Evolutionary conservation across 2,888 invertebrate genomes (phyloP).

Genomic region (Heliconius aoede): DNA sequence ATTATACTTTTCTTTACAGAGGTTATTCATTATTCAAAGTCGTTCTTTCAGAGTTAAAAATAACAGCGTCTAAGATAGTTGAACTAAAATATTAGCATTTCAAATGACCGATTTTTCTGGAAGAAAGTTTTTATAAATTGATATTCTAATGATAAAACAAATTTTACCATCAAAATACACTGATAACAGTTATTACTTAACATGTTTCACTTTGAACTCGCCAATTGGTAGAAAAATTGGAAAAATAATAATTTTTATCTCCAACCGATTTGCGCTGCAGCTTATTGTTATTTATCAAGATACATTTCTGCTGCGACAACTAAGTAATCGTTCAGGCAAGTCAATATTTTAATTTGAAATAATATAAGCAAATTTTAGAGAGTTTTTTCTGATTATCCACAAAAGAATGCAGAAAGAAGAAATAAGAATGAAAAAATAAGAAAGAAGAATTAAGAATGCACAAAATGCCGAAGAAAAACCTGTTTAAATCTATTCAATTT

Average conservation of each 20-base stretch:
- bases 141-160: neutral
- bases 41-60: slow-evolving; percentile 9
- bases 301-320: too few species aligned
- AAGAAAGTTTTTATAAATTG: neutral
- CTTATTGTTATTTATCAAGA: too few species aligned
- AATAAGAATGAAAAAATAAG: too few species aligned
- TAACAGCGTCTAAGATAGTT: slow-evolving; percentile 14
- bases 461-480: neutral
- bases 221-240: neutral
- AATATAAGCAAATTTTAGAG: neutral
- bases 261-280: too few species aligned
- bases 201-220: neutral
- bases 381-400: neutral
- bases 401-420: too few species aligned
- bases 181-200: neutral
- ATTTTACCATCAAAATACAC: neutral
- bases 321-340: too few species aligned
- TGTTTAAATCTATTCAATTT: neutral
- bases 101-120: slow-evolving; percentile 19
- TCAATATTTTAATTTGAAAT: neutral
- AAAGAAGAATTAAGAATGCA: neutral
- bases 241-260: too few species aligned
- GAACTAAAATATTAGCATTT: slow-evolving; percentile 29
- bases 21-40: slow-evolving; percentile 12
- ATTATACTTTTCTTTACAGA: neutral